Evolutionary conservation across 2,888 invertebrate genomes (phyloP).

Genomic region (Platycnemis pennipes): DNA sequence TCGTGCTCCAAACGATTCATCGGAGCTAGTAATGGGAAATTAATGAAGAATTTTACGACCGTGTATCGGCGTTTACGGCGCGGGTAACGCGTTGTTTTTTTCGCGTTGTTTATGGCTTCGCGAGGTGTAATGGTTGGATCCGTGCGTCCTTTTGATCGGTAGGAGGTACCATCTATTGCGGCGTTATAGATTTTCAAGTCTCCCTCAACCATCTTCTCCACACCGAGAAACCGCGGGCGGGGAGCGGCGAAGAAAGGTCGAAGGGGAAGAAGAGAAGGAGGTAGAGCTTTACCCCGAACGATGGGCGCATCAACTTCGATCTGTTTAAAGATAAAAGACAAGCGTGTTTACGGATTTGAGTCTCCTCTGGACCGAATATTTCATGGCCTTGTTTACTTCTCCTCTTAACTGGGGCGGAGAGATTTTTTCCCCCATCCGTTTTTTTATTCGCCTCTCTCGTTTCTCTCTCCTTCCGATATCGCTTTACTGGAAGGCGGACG

Average conservation of each 20-base stretch:
- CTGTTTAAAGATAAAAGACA: conserved; percentile 59
- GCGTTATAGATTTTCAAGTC: background rate
- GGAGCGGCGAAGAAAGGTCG: background rate
- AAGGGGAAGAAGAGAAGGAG: background rate
- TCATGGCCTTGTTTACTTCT: conserved; percentile 50
- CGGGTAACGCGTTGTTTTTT: background rate
- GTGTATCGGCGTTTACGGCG: background rate
- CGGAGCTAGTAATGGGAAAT: background rate
- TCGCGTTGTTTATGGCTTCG: background rate
- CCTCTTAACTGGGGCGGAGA: conserved; percentile 35
- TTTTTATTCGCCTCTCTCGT: background rate
- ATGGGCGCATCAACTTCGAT: conserved; percentile 29
- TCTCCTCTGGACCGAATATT: conserved; percentile 22
- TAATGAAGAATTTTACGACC: background rate
- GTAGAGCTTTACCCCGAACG: background rate
- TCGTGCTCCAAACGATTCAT: background rate
- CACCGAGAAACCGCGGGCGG: background rate
- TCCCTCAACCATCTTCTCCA: background rate
- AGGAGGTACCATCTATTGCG: background rate
- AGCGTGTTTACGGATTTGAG: conserved; percentile 41
- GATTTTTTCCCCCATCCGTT: background rate
- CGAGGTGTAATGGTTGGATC: background rate
- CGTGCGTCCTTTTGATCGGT: background rate
- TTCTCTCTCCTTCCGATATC: conserved; percentile 17
- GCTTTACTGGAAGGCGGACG: background rate